Evolutionary conservation across 2,888 invertebrate species (phyloP).

Genomic region (Saturnia pavonia): DNA sequence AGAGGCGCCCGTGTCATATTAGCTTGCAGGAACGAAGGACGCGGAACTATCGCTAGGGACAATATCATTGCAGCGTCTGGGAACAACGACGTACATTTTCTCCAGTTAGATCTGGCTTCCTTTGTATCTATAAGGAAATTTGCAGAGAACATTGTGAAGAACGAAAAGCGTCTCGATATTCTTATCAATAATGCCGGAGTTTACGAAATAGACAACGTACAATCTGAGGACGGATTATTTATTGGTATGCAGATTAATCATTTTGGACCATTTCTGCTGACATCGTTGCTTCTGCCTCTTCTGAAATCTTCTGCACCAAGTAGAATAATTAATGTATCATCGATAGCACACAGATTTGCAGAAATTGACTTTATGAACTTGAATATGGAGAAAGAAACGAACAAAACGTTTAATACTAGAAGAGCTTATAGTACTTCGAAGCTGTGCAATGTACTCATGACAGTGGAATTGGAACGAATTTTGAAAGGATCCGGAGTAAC

Average conservation of each 20-base stretch:
- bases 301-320: conserved; percentile 62
- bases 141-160: conserved; percentile 77
- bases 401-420: conserved; percentile 30
- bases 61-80: conserved; percentile 48
- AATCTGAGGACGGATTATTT: conserved; percentile 83
- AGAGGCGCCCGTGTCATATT: conserved; percentile 89
- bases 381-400: conserved; percentile 45
- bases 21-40: conserved; percentile 88
- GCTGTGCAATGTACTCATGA: conserved; percentile 88
- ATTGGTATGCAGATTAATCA: conserved; percentile 81
- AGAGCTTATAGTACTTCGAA: conserved; percentile 81
- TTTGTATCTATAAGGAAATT: conserved; percentile 82
- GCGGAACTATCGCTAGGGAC: conserved; percentile 80
- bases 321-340: conserved; percentile 65
- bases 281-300: conserved; percentile 80
- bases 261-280: conserved; percentile 85
- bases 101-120: conserved; percentile 75
- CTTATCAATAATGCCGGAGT: conserved; percentile 84
- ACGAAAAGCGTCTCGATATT: conserved; percentile 79
- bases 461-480: conserved; percentile 85
- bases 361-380: conserved; percentile 52
- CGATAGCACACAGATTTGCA: conserved; percentile 47
- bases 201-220: conserved; percentile 55
- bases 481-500: conserved; percentile 87
- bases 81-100: conserved; percentile 59